Conservation (phyloP, 2,113 vertebrate genomes). For the Anser brachyrhynchus region DNA sequence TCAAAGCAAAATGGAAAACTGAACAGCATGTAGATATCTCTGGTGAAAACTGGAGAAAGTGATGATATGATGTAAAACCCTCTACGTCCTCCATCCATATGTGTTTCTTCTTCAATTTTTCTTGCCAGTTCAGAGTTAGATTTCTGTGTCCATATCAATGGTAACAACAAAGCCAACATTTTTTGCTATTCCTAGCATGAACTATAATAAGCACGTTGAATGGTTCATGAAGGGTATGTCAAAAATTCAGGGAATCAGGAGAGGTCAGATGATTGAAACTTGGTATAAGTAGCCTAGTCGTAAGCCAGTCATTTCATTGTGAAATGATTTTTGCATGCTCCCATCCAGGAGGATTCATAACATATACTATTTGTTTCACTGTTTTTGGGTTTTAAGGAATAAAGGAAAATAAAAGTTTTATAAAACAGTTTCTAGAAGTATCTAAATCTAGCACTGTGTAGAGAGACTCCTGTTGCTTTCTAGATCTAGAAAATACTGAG, state of each 20-base stretch:
- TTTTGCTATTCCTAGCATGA: neutral
- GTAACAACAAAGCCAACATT: neutral
- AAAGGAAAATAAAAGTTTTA: neutral
- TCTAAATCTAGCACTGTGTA: neutral
- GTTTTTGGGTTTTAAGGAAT: neutral
- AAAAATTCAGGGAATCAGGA: neutral
- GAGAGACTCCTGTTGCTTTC: neutral
- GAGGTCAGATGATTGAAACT: neutral
- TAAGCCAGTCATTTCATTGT: neutral
- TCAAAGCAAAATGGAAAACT: conserved; percentile 41
- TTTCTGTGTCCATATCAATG: neutral
- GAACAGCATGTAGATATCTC: conserved; percentile 26
- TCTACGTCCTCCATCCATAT: neutral
- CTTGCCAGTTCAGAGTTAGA: neutral
- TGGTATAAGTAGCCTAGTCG: neutral
- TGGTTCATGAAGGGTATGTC: neutral
- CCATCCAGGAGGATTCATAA: neutral
- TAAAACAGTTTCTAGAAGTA: neutral
- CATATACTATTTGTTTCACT: neutral
- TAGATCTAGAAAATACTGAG: neutral
- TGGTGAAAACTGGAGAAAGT: neutral
- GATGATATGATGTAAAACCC: neutral
- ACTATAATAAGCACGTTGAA: neutral
- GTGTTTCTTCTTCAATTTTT: conserved; percentile 11
- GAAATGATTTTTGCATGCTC: neutral